phyloP scores from a whole-genome alignment of 2,888 invertebrate species.

The Disparrhopalites patrizii region DNA sequence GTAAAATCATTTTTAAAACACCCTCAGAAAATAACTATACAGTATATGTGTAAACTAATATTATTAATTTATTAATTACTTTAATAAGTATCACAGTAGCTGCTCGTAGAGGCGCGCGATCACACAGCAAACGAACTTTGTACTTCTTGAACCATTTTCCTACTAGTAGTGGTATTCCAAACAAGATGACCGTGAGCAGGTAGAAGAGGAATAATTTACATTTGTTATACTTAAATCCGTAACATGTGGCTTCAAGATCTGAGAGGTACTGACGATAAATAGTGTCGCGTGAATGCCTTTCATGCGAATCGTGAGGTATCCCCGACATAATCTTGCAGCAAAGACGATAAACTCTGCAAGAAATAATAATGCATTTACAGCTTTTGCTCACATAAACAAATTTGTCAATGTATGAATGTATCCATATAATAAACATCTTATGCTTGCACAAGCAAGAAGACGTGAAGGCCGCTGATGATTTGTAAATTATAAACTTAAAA shows the following conservation, averaged over 20 bases:
- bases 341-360: no score
- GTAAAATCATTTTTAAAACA: no score
- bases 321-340: constrained; percentile 23
- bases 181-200: constrained; percentile 55
- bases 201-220: constrained; percentile 56
- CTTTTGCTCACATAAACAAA: no score
- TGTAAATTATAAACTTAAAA: no score
- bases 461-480: no score
- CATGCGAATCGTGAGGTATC: neutral
- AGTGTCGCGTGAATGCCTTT: neutral
- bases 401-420: no score
- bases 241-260: constrained; percentile 50
- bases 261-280: constrained; percentile 31
- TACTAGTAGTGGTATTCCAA: constrained; percentile 60
- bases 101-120: constrained; percentile 58
- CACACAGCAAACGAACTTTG: constrained; percentile 56
- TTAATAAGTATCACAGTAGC: constrained; percentile 57
- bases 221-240: constrained; percentile 57
- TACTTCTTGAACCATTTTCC: constrained; percentile 59
- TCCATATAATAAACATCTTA: no score
- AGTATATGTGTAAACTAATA: no score
- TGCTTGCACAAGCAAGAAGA: no score
- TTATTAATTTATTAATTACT: constrained; percentile 52
- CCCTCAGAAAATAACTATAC: no score
- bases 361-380: no score